These are phyloP conservation scores for Lycopodina hypogea DNA, from an alignment of 37 sponge, comb jelly and placozoan species.

Conservation along the genomic window DNA sequence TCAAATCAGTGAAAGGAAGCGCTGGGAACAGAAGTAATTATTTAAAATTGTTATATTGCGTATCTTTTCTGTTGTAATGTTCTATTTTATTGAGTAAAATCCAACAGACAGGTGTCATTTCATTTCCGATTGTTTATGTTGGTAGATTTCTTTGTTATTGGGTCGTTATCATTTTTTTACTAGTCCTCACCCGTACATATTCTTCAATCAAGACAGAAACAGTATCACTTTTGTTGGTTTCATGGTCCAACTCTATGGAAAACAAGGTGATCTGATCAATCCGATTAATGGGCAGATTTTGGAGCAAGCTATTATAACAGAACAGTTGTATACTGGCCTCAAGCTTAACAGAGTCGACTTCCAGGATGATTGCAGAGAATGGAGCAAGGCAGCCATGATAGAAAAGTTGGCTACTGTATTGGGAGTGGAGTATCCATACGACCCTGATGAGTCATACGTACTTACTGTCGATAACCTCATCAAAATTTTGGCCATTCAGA, in stretches of 20 bases:
- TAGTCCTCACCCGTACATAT: constrained; percentile 83
- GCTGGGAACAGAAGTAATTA: constrained; percentile 71
- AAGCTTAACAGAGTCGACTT: constrained; percentile 42
- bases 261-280: constrained; percentile 44
- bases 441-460: constrained; percentile 77
- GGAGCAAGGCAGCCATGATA: constrained; percentile 34
- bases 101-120: background rate
- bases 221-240: constrained; percentile 83
- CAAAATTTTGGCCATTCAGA: constrained; percentile 89
- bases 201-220: constrained; percentile 77
- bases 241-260: constrained; percentile 9
- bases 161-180: background rate
- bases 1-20: constrained; percentile 53
- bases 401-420: constrained; percentile 42
- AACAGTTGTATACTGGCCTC: constrained; percentile 47
- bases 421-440: constrained; percentile 47
- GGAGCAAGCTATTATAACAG: constrained; percentile 39
- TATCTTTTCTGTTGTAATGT: background rate
- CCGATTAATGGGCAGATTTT: constrained; percentile 24
- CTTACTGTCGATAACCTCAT: constrained; percentile 77
- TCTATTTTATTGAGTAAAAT: background rate
- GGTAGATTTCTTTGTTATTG: too few relatives aligned
- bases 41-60: background rate
- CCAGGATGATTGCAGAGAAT: constrained; percentile 54
- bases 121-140: background rate